These are phyloP conservation scores for Triops cancriformis DNA, from an alignment of 1,140 invertebrate species.

Conservation along the genomic window DNA sequence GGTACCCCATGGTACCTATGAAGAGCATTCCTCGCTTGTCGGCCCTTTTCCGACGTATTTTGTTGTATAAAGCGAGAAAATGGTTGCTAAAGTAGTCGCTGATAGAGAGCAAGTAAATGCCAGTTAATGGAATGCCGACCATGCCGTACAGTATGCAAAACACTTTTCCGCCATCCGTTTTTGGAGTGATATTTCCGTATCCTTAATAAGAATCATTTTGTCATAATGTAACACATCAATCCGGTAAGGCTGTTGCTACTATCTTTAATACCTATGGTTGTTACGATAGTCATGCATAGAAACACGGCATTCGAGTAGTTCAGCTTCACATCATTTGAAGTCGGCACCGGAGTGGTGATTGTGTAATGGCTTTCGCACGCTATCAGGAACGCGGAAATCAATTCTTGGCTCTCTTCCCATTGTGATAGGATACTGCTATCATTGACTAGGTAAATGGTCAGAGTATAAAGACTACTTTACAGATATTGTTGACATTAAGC, in stretches of 20 bases:
- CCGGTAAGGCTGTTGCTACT: background rate
- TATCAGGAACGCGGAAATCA: background rate
- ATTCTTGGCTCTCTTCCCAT: background rate
- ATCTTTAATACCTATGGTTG: constrained; percentile 44
- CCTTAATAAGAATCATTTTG: constrained; percentile 40
- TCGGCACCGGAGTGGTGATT: background rate
- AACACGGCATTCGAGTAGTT: constrained; percentile 49
- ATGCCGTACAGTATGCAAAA: constrained; percentile 50
- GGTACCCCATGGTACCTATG: constrained; percentile 31
- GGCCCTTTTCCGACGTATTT: constrained; percentile 36
- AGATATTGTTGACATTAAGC: background rate
- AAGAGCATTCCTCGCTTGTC: constrained; percentile 18
- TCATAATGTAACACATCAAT: constrained; percentile 39
- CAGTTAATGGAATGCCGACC: constrained; percentile 46
- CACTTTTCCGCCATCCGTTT: constrained; percentile 43
- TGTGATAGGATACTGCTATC: background rate
- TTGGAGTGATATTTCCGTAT: constrained; percentile 41
- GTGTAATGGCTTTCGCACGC: constrained; percentile 3
- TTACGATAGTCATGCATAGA: constrained; percentile 48
- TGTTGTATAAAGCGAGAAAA: constrained; percentile 37
- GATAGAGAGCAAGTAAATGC: constrained; percentile 33
- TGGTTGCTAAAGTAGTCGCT: constrained; percentile 36
- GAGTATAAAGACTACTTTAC: background rate
- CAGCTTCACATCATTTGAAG: constrained; percentile 36
- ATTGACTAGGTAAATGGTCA: background rate